Conservation (phyloP, 1,140 invertebrate species). For the Latrodectus geometricus region DNA sequence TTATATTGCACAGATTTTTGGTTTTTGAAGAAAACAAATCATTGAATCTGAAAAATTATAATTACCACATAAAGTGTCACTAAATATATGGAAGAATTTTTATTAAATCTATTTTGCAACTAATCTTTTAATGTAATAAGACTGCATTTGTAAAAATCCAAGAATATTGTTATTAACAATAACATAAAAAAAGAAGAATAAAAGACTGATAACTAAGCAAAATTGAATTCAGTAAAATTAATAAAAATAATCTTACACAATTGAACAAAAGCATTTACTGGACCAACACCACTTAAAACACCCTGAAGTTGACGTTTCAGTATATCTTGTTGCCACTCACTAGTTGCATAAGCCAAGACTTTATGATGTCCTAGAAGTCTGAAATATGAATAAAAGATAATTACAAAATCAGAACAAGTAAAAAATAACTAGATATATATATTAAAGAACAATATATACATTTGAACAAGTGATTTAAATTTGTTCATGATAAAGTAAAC, state of each 20-base stretch:
- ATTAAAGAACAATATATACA: too few species aligned
- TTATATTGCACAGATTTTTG: too few species aligned
- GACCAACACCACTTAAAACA: slow-evolving; percentile 90
- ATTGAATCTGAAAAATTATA: too few species aligned
- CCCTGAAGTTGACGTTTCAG: slow-evolving; percentile 92
- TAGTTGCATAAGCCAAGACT: slow-evolving; percentile 80
- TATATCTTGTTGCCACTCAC: slow-evolving; percentile 95
- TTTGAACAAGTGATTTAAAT: too few species aligned
- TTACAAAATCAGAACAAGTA: too few species aligned
- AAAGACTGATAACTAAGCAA: not conserved
- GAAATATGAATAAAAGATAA: slow-evolving; percentile 64
- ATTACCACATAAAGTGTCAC: too few species aligned
- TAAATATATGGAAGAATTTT: too few species aligned
- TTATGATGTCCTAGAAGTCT: slow-evolving; percentile 89
- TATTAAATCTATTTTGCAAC: too few species aligned
- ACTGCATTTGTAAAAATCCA: not conserved
- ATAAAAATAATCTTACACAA: slow-evolving; percentile 77
- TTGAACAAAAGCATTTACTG: slow-evolving; percentile 88
- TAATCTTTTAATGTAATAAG: too few species aligned
- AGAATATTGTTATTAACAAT: not conserved
- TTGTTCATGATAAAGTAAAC: too few species aligned
- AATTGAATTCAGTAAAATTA: slow-evolving; percentile 38
- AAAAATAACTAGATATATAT: too few species aligned
- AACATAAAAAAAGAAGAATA: not conserved
- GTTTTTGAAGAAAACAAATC: too few species aligned